These are phyloP conservation scores for Pempheris klunzingeri DNA, from an alignment of 2,797 vertebrate species.

Conservation along the genomic window DNA sequence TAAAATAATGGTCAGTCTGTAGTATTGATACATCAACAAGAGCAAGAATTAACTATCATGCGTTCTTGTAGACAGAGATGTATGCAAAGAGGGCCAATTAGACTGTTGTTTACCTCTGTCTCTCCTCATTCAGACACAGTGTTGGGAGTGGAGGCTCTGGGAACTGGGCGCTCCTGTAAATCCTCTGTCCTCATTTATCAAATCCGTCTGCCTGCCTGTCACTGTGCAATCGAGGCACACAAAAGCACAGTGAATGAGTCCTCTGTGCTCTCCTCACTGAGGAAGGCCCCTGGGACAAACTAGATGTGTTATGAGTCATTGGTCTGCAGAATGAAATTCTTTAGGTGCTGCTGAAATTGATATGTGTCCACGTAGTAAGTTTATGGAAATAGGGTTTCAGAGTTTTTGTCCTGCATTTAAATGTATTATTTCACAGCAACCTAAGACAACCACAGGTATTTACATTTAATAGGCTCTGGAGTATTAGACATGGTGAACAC, in stretches of 20 bases:
- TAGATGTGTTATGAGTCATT: conserved; percentile 19
- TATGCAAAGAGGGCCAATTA: conserved; percentile 20
- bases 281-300: conserved; percentile 12
- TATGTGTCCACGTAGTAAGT: not conserved
- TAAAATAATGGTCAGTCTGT: not conserved
- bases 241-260: conserved; percentile 18
- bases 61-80: conserved; percentile 5
- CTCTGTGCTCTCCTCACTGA: not conserved
- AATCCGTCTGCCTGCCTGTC: conserved; percentile 60
- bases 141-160: not conserved
- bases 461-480: not conserved
- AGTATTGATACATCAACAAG: not conserved
- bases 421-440: conserved; percentile 2
- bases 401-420: not conserved
- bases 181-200: conserved; percentile 62
- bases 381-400: not conserved
- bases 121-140: conserved; percentile 17
- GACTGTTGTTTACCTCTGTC: not conserved
- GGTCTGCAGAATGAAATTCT: not conserved
- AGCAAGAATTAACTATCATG: not conserved
- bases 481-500: not conserved
- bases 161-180: conserved; percentile 30
- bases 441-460: not conserved
- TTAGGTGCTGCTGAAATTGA: conserved; percentile 19
- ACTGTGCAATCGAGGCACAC: conserved; percentile 13